phyloP scores from a whole-genome alignment of 1,140 invertebrate species.

The Drosophila seguyi region DNA sequence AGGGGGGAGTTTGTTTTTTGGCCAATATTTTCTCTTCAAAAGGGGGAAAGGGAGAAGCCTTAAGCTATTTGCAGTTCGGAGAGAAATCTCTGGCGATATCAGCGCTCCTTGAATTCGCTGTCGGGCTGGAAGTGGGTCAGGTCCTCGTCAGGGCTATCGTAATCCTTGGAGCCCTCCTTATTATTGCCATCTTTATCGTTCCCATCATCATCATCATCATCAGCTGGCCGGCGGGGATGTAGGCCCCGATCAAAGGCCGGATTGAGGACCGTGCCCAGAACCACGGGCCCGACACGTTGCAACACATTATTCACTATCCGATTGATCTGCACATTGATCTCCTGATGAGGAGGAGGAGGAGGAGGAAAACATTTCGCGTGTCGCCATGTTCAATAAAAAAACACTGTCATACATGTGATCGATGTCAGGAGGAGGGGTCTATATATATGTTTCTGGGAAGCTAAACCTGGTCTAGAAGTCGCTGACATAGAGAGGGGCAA shows the following conservation, averaged over 20 bases:
- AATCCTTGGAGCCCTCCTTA: conserved; percentile 47
- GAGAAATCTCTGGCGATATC: background rate
- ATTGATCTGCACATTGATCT: conserved; percentile 83
- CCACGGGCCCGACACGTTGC: conserved; percentile 73
- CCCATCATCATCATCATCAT: conserved; percentile 17
- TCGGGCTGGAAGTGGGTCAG: conserved; percentile 66
- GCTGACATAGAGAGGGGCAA: background rate
- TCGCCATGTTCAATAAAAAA: conserved; percentile 46
- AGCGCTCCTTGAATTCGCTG: conserved; percentile 50
- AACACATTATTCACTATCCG: conserved; percentile 79
- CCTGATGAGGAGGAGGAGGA: conserved; percentile 61
- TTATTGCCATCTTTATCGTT: conserved; percentile 10
- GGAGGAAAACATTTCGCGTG: conserved; percentile 62
- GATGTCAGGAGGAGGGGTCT: background rate
- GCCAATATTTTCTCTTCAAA: conserved; percentile 13
- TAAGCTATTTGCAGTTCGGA: conserved; percentile 6
- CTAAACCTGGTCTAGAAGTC: conserved; percentile 23
- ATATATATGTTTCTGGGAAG: conserved; percentile 1
- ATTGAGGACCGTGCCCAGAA: conserved; percentile 76
- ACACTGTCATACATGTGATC: conserved; percentile 16
- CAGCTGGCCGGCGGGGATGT: conserved; percentile 7
- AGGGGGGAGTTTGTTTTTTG: too few relatives aligned
- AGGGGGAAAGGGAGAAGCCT: conserved; percentile 1
- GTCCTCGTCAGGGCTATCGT: conserved; percentile 58
- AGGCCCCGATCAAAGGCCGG: conserved; percentile 49